These are phyloP conservation scores for Trichacis sp. DNA, from an alignment of 2,888 invertebrate species.

Conservation along the genomic window DNA sequence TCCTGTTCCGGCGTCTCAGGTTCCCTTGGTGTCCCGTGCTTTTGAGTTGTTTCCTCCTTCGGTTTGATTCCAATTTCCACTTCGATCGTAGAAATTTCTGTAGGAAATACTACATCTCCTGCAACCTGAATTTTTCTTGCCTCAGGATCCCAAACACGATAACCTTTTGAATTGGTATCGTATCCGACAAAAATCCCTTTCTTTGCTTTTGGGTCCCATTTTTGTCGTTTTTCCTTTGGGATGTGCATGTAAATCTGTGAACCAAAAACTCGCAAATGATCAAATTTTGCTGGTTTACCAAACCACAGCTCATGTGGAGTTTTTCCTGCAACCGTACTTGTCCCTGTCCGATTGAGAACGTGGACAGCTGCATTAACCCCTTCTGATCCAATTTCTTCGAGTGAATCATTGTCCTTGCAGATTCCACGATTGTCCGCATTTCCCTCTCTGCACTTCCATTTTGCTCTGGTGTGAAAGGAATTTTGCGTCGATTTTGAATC, in stretches of 20 bases:
- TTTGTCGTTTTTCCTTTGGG: slow-evolving; percentile 16
- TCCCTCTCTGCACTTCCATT: slow-evolving; percentile 37
- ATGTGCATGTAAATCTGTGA: slow-evolving; percentile 15
- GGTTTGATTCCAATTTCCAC: neutral
- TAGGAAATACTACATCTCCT: slow-evolving; percentile 19
- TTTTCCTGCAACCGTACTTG: slow-evolving; percentile 24
- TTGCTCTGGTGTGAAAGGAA: slow-evolving; percentile 50
- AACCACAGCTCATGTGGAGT: slow-evolving; percentile 34
- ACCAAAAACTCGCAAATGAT: slow-evolving; percentile 30
- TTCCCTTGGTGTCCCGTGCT: no score
- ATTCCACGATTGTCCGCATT: slow-evolving; percentile 25
- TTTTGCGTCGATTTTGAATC: no score
- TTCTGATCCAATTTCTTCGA: slow-evolving; percentile 18
- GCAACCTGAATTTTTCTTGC: slow-evolving; percentile 13
- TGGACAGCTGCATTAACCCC: slow-evolving; percentile 30
- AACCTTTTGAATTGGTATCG: slow-evolving; percentile 9
- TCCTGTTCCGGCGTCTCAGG: no score
- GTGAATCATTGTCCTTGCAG: slow-evolving; percentile 23
- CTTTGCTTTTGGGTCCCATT: slow-evolving; percentile 20
- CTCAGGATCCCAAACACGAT: slow-evolving; percentile 18
- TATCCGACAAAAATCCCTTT: slow-evolving; percentile 23
- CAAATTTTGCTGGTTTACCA: slow-evolving; percentile 14
- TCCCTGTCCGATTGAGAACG: slow-evolving; percentile 30
- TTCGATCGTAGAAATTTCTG: slow-evolving; percentile 5
- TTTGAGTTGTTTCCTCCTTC: slow-evolving; percentile 6